These are phyloP conservation scores for Nematolebias whitei DNA, from an alignment of 2,113 vertebrate species.

Conservation along the genomic window DNA sequence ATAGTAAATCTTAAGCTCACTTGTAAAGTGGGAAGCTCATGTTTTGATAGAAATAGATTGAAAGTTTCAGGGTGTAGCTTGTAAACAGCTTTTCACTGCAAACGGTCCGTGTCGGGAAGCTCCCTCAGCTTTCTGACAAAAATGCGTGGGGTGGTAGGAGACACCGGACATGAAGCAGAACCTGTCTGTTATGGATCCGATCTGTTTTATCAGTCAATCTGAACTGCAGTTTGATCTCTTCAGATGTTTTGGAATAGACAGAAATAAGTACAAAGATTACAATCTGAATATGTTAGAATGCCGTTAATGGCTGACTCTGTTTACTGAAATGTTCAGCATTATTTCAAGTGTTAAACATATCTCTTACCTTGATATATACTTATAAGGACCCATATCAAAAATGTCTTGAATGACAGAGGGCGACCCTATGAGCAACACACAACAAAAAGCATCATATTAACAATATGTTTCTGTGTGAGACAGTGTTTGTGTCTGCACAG, in stretches of 20 bases:
- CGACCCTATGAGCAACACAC: conserved; percentile 83
- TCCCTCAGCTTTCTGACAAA: conserved; percentile 34
- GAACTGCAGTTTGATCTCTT: background rate
- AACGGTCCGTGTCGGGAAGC: conserved; percentile 57
- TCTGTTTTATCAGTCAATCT: background rate
- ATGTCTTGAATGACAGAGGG: conserved; percentile 94
- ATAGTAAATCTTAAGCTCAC: background rate
- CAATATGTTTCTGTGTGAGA: background rate
- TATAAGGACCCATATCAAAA: conserved; percentile 97
- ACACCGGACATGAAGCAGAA: background rate
- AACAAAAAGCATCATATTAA: too few species aligned
- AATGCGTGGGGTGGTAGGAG: conserved; percentile 42
- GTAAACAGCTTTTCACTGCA: conserved; percentile 45
- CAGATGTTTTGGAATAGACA: background rate
- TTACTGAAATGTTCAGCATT: background rate
- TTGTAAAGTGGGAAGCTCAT: background rate
- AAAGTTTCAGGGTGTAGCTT: conserved; percentile 51
- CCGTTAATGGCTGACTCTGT: too few species aligned
- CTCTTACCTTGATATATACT: conserved; percentile 97
- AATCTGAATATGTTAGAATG: too few species aligned
- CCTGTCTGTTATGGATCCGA: background rate
- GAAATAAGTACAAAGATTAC: too few species aligned
- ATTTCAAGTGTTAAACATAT: background rate
- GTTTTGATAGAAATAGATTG: conserved; percentile 33
- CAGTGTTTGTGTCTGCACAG: background rate